Conservation (phyloP, 2,888 invertebrate genomes). For the Agapetus fuscipes region DNA sequence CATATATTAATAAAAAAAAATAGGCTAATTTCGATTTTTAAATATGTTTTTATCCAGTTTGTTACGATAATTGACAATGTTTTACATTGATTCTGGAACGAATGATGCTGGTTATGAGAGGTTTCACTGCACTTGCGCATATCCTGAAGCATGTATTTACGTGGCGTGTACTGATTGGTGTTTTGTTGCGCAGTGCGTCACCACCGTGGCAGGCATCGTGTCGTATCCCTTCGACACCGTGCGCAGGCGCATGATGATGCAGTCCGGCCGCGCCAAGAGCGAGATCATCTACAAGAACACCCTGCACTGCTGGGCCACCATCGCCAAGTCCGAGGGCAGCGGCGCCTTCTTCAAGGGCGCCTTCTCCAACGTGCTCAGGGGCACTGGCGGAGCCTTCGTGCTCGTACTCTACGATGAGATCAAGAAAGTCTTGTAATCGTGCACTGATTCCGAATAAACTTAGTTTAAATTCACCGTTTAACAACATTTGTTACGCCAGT, state of each 20-base stretch:
- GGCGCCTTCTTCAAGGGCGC: slow-evolving; percentile 95
- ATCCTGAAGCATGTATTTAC: too few relatives aligned
- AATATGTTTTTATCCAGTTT: too few relatives aligned
- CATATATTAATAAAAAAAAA: too few relatives aligned
- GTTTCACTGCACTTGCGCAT: too few relatives aligned
- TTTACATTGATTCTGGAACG: too few relatives aligned
- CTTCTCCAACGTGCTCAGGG: slow-evolving; percentile 87
- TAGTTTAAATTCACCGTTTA: too few relatives aligned
- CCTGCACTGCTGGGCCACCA: slow-evolving; percentile 83
- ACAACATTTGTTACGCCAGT: too few relatives aligned
- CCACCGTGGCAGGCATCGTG: slow-evolving; percentile 79
- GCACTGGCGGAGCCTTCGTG: slow-evolving; percentile 91
- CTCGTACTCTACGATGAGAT: slow-evolving; percentile 88
- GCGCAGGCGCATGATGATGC: slow-evolving; percentile 98
- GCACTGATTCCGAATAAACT: too few relatives aligned
- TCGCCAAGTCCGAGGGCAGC: slow-evolving; percentile 72
- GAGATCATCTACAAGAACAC: slow-evolving; percentile 88
- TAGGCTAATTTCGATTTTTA: too few relatives aligned
- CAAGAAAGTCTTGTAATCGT: slow-evolving; percentile 60
- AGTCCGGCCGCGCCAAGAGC: slow-evolving; percentile 75
- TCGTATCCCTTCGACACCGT: slow-evolving; percentile 97
- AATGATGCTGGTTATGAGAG: too few relatives aligned
- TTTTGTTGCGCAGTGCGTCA: slow-evolving; percentile 46
- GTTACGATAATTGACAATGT: not conserved
- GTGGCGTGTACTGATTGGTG: too few relatives aligned